These are phyloP conservation scores for Alligator sinensis DNA, from an alignment of 2,113 vertebrate species.

Conservation along the genomic window DNA sequence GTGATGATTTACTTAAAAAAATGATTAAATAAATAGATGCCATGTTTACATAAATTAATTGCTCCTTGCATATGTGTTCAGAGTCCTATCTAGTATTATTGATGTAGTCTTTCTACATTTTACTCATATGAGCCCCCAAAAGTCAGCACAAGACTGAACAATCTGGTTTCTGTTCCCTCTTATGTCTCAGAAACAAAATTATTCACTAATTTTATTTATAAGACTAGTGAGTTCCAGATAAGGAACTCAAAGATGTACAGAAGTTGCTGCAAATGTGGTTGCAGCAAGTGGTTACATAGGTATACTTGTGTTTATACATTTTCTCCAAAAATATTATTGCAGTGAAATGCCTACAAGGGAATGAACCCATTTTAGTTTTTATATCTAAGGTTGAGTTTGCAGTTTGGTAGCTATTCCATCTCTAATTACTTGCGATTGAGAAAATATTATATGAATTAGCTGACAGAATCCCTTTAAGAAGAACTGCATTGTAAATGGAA, in stretches of 20 bases:
- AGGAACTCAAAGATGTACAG: neutral
- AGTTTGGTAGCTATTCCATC: neutral
- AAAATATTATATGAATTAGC: neutral
- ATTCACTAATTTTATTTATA: neutral
- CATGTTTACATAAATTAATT: neutral
- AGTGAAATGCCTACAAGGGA: neutral
- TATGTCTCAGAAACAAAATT: neutral
- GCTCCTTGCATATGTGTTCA: rapidly evolving
- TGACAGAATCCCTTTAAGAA: neutral
- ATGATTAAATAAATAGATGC: rapidly evolving
- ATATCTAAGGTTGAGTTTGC: neutral
- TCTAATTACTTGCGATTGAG: neutral
- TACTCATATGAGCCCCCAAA: neutral
- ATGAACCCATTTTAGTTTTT: neutral
- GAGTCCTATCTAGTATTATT: rapidly evolving
- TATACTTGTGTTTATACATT: neutral
- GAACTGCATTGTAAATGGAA: neutral
- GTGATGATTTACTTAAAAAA: neutral
- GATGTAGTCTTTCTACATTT: neutral
- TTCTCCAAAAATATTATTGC: neutral
- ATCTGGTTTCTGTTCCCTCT: neutral
- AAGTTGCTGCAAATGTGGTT: neutral
- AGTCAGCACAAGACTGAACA: rapidly evolving
- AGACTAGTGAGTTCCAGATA: neutral
- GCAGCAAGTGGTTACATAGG: neutral